These are phyloP conservation scores for Scopus umbretta DNA, from an alignment of 2,113 vertebrate genomes.

Conservation along the genomic window DNA sequence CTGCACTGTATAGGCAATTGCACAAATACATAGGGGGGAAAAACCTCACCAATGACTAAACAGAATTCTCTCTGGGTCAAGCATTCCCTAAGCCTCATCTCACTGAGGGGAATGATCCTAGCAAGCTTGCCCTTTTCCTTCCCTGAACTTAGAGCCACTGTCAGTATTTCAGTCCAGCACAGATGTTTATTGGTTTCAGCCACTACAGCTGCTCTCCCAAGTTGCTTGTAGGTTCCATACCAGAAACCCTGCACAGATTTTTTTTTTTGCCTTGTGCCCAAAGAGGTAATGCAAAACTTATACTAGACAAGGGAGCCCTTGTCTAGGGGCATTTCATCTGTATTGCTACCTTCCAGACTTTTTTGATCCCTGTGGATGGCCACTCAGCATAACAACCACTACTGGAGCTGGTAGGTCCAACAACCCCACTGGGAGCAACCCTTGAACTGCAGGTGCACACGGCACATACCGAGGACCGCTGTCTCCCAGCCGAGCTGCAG, in stretches of 20 bases:
- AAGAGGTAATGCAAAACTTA: background rate
- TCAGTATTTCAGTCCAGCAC: background rate
- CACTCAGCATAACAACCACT: accelerated
- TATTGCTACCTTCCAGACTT: background rate
- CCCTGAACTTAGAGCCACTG: background rate
- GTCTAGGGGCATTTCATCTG: background rate
- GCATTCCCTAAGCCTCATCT: background rate
- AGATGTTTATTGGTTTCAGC: background rate
- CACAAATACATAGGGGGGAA: background rate
- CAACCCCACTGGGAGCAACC: accelerated
- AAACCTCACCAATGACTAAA: background rate
- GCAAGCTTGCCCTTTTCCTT: background rate
- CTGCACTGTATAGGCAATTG: background rate
- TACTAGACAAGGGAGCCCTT: background rate
- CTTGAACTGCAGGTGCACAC: accelerated
- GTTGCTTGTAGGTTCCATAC: background rate
- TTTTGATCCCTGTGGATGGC: accelerated
- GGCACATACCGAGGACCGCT: accelerated
- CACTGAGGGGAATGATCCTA: background rate
- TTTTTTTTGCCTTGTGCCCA: background rate
- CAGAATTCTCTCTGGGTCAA: background rate
- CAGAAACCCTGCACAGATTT: background rate
- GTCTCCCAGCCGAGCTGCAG: background rate
- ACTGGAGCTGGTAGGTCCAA: accelerated
- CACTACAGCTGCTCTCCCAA: background rate